Percentiles rank a stretch among this genome's conserved stretches.
Evolutionary conservation across 2,888 invertebrate species (phyloP).

Genomic region (Megaustenia siamemsis): DNA sequence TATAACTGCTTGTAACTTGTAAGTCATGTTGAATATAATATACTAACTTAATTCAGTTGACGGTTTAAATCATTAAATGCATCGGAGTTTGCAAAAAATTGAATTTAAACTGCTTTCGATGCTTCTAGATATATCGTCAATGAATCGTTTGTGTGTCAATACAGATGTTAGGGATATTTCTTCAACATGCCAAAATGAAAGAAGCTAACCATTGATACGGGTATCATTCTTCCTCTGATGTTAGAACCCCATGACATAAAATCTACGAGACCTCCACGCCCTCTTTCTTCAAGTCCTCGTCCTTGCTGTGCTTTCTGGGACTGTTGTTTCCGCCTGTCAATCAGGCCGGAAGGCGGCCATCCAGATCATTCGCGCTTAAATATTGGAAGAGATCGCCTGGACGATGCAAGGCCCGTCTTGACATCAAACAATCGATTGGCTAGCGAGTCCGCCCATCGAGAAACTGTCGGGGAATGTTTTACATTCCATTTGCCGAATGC

Average conservation of each 20-base stretch:
- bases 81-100: too few relatives aligned
- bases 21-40: too few relatives aligned
- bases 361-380: constrained; percentile 47
- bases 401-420: constrained; percentile 20
- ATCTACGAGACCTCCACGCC: constrained; percentile 11
- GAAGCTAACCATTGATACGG: not conserved
- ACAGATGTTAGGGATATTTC: not conserved
- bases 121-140: too few relatives aligned
- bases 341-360: constrained; percentile 32
- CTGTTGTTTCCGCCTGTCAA: constrained; percentile 28
- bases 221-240: not conserved
- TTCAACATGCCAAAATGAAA: not conserved
- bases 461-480: not conserved
- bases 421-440: constrained; percentile 35
- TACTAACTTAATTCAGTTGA: too few relatives aligned
- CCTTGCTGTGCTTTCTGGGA: not conserved
- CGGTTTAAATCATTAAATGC: too few relatives aligned
- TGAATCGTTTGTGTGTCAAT: not conserved
- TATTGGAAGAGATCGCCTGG: constrained; percentile 36
- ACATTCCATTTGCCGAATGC: not conserved
- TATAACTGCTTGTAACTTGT: too few relatives aligned
- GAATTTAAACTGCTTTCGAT: too few relatives aligned
- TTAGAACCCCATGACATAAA: not conserved
- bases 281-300: not conserved
- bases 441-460: constrained; percentile 28